These are phyloP conservation scores for Epinephelus cyanopodus DNA, from an alignment of 2,113 vertebrate genomes.

Conservation along the genomic window DNA sequence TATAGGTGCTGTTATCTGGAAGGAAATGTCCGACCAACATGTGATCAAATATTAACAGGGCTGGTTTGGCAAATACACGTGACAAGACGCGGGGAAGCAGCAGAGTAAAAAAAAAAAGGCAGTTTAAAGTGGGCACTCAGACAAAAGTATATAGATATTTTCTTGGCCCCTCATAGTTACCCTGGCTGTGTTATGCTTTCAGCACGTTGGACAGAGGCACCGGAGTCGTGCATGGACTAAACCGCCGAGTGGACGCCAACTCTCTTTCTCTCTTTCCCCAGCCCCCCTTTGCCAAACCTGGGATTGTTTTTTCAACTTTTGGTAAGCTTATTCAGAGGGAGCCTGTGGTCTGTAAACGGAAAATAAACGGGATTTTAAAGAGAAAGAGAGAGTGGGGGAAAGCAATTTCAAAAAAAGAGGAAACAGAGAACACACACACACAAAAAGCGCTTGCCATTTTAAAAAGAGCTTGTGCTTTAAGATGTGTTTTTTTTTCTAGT, in stretches of 20 bases:
- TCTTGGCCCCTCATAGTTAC: conserved; percentile 80
- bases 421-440: neutral
- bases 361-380: conserved; percentile 66
- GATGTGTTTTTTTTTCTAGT: conserved; percentile 82
- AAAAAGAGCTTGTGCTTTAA: conserved; percentile 71
- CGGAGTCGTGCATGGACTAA: conserved; percentile 86
- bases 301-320: conserved; percentile 85
- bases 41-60: conserved; percentile 92
- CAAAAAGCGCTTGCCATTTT: conserved; percentile 53
- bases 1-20: conserved; percentile 78
- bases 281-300: conserved; percentile 84
- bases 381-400: conserved; percentile 2
- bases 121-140: conserved; percentile 88
- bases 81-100: conserved; percentile 89
- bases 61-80: conserved; percentile 91
- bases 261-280: conserved; percentile 81
- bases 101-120: conserved; percentile 78
- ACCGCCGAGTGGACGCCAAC: conserved; percentile 84
- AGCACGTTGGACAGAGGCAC: conserved; percentile 96
- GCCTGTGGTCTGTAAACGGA: conserved; percentile 71
- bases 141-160: conserved; percentile 86
- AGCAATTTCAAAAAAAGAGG: neutral
- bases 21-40: conserved; percentile 89
- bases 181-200: conserved; percentile 87
- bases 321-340: conserved; percentile 78